Percentiles rank a stretch among this genome's conserved stretches.
phyloP scores from a whole-genome alignment of 2,113 vertebrate species.

The Sclerurus mexicanus region DNA sequence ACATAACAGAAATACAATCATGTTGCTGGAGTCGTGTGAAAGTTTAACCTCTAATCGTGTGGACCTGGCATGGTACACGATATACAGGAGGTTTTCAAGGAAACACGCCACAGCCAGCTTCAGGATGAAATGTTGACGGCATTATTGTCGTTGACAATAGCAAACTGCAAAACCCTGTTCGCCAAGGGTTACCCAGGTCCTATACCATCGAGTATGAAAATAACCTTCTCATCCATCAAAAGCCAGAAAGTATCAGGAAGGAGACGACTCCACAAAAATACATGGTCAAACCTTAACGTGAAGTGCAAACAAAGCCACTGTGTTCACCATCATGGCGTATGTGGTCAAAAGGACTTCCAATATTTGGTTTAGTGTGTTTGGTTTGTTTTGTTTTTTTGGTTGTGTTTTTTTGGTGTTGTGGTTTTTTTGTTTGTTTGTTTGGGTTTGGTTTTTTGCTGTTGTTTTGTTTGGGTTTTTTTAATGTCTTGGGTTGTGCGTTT shows the following conservation, averaged over 20 bases:
- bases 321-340: constrained; percentile 21
- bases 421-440: too few species aligned
- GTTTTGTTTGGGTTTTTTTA: background rate
- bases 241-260: background rate
- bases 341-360: background rate
- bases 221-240: background rate
- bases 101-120: background rate
- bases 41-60: background rate
- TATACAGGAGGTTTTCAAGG: background rate
- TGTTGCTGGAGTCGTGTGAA: background rate
- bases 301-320: constrained; percentile 40
- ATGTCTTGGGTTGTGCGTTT: background rate
- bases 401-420: background rate
- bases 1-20: background rate
- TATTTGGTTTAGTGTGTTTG: background rate
- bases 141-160: background rate
- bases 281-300: background rate
- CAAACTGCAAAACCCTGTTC: background rate
- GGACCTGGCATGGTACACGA: background rate
- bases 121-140: background rate
- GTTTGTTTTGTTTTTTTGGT: background rate
- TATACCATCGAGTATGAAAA: background rate
- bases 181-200: background rate
- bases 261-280: background rate
- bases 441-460: too few species aligned